Percentiles rank a stretch among this genome's conserved stretches.
These are phyloP conservation scores for Cephalophus harveyi DNA, from an alignment of 2,113 vertebrate species.

Conservation along the genomic window DNA sequence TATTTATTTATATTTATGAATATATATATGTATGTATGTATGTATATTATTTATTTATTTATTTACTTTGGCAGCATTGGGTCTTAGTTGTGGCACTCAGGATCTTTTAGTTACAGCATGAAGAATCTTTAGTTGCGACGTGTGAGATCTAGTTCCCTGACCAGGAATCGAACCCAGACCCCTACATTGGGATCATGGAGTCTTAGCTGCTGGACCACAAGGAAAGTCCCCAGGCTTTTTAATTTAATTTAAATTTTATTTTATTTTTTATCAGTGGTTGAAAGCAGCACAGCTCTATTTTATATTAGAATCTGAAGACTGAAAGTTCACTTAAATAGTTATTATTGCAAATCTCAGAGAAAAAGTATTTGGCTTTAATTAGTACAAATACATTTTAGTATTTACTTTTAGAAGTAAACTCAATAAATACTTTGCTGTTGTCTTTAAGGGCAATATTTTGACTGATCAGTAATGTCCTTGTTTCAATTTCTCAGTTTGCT, in stretches of 20 bases:
- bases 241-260: neutral
- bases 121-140: neutral
- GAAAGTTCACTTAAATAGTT: neutral
- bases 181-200: neutral
- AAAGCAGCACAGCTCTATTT: neutral
- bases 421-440: neutral
- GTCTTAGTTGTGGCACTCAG: neutral
- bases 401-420: slow-evolving; percentile 20
- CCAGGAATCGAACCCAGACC: neutral
- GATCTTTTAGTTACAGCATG: neutral
- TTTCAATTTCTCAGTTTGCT: neutral
- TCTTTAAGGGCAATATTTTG: slow-evolving; percentile 36
- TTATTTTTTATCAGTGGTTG: neutral
- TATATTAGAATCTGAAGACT: neutral
- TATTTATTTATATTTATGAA: neutral
- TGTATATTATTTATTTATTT: neutral
- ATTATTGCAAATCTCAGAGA: neutral
- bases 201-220: neutral
- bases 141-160: neutral
- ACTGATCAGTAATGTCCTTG: neutral
- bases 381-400: neutral
- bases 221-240: neutral
- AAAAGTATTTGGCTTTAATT: neutral
- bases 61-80: neutral
- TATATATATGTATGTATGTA: neutral